A percentile compares a stretch with the other conserved stretches of the same genome.
Evolutionary conservation across 2,113 vertebrate species (phyloP).

Genomic region (Poecile atricapillus): DNA sequence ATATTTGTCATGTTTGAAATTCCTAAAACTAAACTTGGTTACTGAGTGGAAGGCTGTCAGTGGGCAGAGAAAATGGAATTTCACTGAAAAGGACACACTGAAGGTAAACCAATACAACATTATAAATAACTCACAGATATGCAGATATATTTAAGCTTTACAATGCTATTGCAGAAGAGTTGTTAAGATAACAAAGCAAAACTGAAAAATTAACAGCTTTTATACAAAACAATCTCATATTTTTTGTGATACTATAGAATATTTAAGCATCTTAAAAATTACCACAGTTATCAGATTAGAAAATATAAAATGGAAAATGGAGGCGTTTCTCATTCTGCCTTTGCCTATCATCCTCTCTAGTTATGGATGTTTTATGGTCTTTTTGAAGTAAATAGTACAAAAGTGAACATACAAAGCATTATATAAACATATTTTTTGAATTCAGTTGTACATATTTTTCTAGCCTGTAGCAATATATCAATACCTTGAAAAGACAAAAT

Average conservation of each 20-base stretch:
- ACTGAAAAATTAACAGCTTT: neutral
- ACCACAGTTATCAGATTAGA: neutral
- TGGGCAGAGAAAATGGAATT: neutral
- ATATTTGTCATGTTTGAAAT: slow-evolving; percentile 14
- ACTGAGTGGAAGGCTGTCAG: neutral
- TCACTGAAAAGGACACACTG: neutral
- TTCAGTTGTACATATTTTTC: neutral
- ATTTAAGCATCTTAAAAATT: neutral
- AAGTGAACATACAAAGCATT: neutral
- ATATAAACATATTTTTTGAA: neutral
- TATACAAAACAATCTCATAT: neutral
- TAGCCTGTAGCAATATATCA: neutral
- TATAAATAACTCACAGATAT: neutral
- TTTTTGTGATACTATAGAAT: neutral
- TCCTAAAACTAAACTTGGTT: slow-evolving; percentile 11
- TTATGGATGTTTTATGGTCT: neutral
- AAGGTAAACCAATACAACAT: neutral
- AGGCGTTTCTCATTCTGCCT: neutral
- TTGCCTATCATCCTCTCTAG: neutral
- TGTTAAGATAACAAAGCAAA: neutral
- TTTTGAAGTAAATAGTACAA: neutral
- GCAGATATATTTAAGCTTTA: neutral
- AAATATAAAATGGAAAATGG: neutral
- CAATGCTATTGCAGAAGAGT: neutral
- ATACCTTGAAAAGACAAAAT: neutral